Conservation (phyloP, 2,888 invertebrate species). For the Coelinius sp. region DNA sequence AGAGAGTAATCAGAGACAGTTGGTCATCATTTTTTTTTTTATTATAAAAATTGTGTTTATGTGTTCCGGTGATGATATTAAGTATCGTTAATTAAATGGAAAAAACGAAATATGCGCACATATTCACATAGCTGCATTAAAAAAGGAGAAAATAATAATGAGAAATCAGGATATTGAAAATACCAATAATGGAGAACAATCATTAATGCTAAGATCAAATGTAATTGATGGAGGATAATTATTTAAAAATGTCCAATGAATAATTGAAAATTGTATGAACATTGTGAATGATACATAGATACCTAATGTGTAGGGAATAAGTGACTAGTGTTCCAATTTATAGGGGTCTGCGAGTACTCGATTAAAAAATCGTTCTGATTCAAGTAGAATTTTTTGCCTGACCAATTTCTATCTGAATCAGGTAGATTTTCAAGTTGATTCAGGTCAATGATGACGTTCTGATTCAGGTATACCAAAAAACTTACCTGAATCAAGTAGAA, state of each 20-base stretch:
- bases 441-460: too few relatives aligned
- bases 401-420: too few relatives aligned
- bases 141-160: conserved; percentile 17
- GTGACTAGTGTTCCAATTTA: conserved; percentile 28
- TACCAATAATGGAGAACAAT: conserved; percentile 42
- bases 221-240: conserved; percentile 10
- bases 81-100: conserved; percentile 16
- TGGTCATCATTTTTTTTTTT: conserved; percentile 50
- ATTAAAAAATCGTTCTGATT: too few relatives aligned
- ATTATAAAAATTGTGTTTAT: conserved; percentile 8
- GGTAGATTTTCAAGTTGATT: too few relatives aligned
- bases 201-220: conserved; percentile 39
- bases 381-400: too few relatives aligned
- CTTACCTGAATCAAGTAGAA: too few relatives aligned
- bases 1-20: not conserved
- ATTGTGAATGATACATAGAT: conserved; percentile 3
- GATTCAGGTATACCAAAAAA: too few relatives aligned
- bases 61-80: conserved; percentile 14
- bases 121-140: conserved; percentile 27
- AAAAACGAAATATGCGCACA: conserved; percentile 26
- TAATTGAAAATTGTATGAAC: not conserved
- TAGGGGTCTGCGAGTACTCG: too few relatives aligned
- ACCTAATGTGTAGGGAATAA: conserved; percentile 11
- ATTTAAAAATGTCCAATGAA: not conserved
- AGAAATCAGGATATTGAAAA: not conserved